Base-by-base conservation (phyloP, 35 echinoderm and acorn worm species). In the Strongylocentrotus purpuratus region DNA sequence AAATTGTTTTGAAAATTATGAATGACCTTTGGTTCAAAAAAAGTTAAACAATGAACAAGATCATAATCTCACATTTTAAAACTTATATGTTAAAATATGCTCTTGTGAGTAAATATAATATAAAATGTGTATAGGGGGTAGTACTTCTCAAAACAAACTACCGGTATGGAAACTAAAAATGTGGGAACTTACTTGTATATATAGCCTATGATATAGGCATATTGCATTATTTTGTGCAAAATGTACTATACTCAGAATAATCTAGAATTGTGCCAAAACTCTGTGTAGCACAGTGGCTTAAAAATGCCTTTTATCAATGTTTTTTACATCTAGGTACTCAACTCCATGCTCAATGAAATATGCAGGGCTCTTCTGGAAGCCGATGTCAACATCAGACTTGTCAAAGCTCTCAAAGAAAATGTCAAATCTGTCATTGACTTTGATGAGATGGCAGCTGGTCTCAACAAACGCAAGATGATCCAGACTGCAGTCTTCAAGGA, bases 391-490 rank as follows among this genome's bases (percentile, higher is more conserved):
- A 96, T 99, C 70, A 91, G 92, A 59, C 95, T 99, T 28, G 98
- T 99, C 20, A 97, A 98, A 47, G 88, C 95, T 87, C 94, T 99
- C 41, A 95, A 96, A 52, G 97, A 99, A 95, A 99, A 99, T 98
- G 98, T 99, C 20, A 97, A 97, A 46, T 95, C 98, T 46, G 98
- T 99, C 31, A 99, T 99, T 25, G 98, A 99, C 90, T 99, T 99
- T 99, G 98, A 99, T n/a, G 98, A 99, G 94, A 99, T 99, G 98
- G 98, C 98, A 61, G 98, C 97, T n/a, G 98, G 98, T 32, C 95
- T 99, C 55, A 99, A 99, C 94, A 99, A 99, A 94, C 92, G 98
- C 35, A 99, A 97, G 87, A 99, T 99, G 98, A 99, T 99, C 86
- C 98, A 99, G 95, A 99, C 97, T 48, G 98, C 98, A 89, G 98